A percentile compares a stretch with the other conserved stretches of the same genome.
phyloP scores from a whole-genome alignment of 2,888 invertebrate species.

The Spodoptera littoralis region DNA sequence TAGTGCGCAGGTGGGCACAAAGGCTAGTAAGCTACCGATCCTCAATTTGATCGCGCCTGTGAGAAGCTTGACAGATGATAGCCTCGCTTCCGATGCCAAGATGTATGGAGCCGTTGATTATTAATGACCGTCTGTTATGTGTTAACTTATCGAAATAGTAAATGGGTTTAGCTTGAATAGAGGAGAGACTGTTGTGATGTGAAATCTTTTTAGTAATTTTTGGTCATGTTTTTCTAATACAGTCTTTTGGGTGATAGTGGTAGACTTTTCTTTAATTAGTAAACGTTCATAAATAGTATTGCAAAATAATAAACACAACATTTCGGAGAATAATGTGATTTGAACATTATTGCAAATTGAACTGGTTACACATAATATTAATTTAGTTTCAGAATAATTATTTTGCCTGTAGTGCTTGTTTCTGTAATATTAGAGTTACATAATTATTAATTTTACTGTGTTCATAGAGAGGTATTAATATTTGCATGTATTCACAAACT shows the following conservation, averaged over 20 bases:
- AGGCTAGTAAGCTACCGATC: slow-evolving; percentile 74
- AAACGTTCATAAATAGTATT: too few relatives aligned
- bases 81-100: slow-evolving; percentile 48
- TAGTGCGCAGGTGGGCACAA: slow-evolving; percentile 53
- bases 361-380: slow-evolving; percentile 29
- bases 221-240: too few relatives aligned
- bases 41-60: slow-evolving; percentile 77
- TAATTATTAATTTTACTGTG: slow-evolving; percentile 52
- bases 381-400: slow-evolving; percentile 36
- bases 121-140: slow-evolving; percentile 17
- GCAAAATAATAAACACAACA: too few relatives aligned
- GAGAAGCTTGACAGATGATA: slow-evolving; percentile 76
- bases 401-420: neutral
- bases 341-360: slow-evolving; percentile 26
- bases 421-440: slow-evolving; percentile 25
- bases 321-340: too few relatives aligned
- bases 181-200: too few relatives aligned
- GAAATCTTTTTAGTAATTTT: too few relatives aligned
- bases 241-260: too few relatives aligned
- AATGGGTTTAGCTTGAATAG: too few relatives aligned
- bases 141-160: slow-evolving; percentile 5
- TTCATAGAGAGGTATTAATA: slow-evolving; percentile 31
- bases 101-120: slow-evolving; percentile 44
- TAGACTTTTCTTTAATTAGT: too few relatives aligned
- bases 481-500: slow-evolving; percentile 47